phyloP scores from a whole-genome alignment of 2,113 vertebrate genomes.

The Hymenochirus boettgeri region DNA sequence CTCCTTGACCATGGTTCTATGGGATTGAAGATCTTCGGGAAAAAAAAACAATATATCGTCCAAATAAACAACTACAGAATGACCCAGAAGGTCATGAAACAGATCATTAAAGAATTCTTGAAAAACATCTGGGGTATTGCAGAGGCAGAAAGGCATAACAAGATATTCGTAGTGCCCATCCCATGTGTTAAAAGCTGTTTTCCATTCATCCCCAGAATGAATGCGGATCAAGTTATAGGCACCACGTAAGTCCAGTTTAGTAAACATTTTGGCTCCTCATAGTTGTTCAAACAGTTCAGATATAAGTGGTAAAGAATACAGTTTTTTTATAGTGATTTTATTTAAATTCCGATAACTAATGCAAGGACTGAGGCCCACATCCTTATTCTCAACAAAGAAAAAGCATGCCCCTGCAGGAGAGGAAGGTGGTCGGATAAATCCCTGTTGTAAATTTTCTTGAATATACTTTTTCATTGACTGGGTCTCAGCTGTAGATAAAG shows the following conservation, averaged over 20 bases:
- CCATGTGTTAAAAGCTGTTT: not conserved
- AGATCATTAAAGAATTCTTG: not conserved
- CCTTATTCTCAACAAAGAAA: not conserved
- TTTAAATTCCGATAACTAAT: not conserved
- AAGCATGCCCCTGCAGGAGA: not conserved
- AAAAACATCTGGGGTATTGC: not conserved
- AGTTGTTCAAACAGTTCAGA: not conserved
- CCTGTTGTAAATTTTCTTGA: not conserved
- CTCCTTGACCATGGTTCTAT: not conserved
- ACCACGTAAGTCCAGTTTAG: not conserved
- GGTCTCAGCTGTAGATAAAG: not conserved
- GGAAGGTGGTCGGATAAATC: not conserved
- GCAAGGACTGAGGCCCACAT: not conserved
- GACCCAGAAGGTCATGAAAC: not conserved
- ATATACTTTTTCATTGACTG: not conserved
- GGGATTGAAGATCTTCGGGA: not conserved
- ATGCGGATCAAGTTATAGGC: not conserved
- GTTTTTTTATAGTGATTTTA: not conserved
- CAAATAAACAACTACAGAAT: not conserved
- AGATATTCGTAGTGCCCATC: not conserved
- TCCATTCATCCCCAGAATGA: not conserved
- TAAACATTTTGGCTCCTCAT: not conserved
- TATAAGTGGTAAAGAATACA: constrained; percentile 5
- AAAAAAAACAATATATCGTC: not conserved
- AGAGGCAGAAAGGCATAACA: not conserved